phyloP scores from a whole-genome alignment of 2,888 invertebrate genomes.

The Keiferia lycopersicella region DNA sequence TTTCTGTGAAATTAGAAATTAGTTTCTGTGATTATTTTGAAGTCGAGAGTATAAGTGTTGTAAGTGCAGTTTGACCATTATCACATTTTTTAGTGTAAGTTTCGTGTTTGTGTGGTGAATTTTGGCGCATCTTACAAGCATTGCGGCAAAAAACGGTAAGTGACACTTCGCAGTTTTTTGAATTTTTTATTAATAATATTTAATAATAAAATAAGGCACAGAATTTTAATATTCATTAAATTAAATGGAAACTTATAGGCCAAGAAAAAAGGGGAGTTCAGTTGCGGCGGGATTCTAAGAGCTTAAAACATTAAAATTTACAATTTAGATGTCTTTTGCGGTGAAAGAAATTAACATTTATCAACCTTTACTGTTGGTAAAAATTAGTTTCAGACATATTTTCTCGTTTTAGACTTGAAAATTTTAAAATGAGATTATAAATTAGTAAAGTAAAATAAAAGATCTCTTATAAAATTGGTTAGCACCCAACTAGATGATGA shows the following conservation, averaged over 20 bases:
- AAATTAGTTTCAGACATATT: slow-evolving; percentile 1
- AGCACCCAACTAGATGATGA: too few species aligned
- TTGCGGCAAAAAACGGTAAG: slow-evolving; percentile 29
- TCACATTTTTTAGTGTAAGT: slow-evolving; percentile 11
- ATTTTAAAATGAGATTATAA: not conserved
- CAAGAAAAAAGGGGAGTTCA: not conserved
- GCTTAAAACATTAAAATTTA: slow-evolving; percentile 19
- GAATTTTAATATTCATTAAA: not conserved
- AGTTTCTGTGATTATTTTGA: slow-evolving; percentile 12
- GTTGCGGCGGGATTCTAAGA: not conserved
- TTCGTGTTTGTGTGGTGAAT: slow-evolving; percentile 22
- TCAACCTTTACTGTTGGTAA: not conserved
- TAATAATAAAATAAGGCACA: not conserved
- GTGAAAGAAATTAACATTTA: slow-evolving; percentile 14
- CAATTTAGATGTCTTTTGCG: slow-evolving; percentile 13
- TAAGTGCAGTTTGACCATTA: slow-evolving; percentile 7
- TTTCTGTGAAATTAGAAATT: slow-evolving; percentile 20
- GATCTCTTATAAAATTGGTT: too few species aligned
- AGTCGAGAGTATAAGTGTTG: slow-evolving; percentile 1
- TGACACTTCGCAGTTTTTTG: slow-evolving; percentile 17
- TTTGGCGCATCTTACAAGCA: slow-evolving; percentile 27
- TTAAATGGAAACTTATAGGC: slow-evolving; percentile 2
- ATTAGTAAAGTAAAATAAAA: not conserved
- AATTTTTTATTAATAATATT: too few species aligned
- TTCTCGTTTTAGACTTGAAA: not conserved